These are phyloP conservation scores for Stegodyphus mimosarum DNA, from an alignment of 1,140 invertebrate species.

Conservation along the genomic window DNA sequence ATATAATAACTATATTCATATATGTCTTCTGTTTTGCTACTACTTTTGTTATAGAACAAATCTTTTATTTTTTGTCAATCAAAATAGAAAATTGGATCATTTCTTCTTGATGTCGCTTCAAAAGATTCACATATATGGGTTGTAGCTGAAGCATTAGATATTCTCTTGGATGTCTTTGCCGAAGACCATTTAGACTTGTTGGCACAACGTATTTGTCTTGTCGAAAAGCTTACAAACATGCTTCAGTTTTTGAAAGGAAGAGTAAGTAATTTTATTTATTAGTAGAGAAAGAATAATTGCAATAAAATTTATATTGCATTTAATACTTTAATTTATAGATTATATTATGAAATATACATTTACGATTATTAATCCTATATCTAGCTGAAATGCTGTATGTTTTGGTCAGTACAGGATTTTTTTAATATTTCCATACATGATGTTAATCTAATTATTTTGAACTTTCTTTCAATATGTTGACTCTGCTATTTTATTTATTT, in stretches of 20 bases:
- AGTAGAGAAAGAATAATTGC: neutral
- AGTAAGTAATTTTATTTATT: constrained; percentile 68
- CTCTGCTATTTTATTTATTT: too few relatives aligned
- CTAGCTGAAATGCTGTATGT: too few relatives aligned
- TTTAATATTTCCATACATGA: too few relatives aligned
- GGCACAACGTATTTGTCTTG: constrained; percentile 74
- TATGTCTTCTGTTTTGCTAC: too few relatives aligned
- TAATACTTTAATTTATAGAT: too few relatives aligned
- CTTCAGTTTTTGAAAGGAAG: constrained; percentile 76
- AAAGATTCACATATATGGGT: constrained; percentile 75
- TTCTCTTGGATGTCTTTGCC: constrained; percentile 80
- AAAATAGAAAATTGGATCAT: constrained; percentile 65
- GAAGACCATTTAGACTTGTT: constrained; percentile 79
- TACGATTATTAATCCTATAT: neutral
- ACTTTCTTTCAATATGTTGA: too few relatives aligned
- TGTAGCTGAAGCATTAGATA: constrained; percentile 79
- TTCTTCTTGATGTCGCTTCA: constrained; percentile 68
- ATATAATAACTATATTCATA: too few relatives aligned
- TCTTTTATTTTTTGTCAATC: neutral
- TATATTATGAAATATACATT: neutral
- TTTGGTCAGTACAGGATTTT: too few relatives aligned
- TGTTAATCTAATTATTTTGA: too few relatives aligned
- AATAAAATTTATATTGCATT: too few relatives aligned
- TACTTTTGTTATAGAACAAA: neutral
- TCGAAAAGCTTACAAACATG: constrained; percentile 73